Base-by-base conservation (phyloP, 2,113 vertebrate species). In the Uropsilus gracilis region DNA sequence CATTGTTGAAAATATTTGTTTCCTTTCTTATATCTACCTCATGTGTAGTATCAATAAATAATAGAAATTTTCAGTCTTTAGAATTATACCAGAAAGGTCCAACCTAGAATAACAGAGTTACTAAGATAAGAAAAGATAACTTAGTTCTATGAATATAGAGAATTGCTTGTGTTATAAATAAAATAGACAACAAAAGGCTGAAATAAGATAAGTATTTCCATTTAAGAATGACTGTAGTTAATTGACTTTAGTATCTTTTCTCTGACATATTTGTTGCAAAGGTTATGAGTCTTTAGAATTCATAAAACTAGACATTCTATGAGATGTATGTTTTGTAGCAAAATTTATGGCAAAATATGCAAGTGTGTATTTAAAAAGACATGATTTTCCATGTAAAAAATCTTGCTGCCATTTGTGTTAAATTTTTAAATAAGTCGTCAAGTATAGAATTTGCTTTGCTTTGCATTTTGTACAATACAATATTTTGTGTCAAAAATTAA, bases 201-300 rank as follows among this genome's bases (percentile, higher is more conserved):
- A 24, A 93, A 66, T 93, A 71, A 94, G 63, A 94, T 32, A 71
- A 3, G 12, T 82, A 92, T 89, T 96, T 94, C 32, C 37, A 82
- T 37, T 59, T 37, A 55, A 66, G 61, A 86, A 82, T 34, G 48
- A 22, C 69, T 63, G 1, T 57, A 90, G 37, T 90, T 83, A 87
- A 83, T 90, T 84, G 55, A 86, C 30, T 46, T 89, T 57, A 85
- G 32, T 81, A 55, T 71, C n/a, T 81, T 75, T 92, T 86, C 20
- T 77, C 24, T 94, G 68, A 69, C 32, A 76, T 83, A 64, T 77
- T 93, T 93, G 22, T 71, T 57, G 53, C 39, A 69, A 83, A 53
- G 30, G 32, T 17, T 83, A 90, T 71, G 75, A 83, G 24, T 69
- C 30, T 46, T 95, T 76, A 83, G 63, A 26, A 46, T 59, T 82